phyloP scores from a whole-genome alignment of 2,797 vertebrate genomes.

The Todus mexicanus region DNA sequence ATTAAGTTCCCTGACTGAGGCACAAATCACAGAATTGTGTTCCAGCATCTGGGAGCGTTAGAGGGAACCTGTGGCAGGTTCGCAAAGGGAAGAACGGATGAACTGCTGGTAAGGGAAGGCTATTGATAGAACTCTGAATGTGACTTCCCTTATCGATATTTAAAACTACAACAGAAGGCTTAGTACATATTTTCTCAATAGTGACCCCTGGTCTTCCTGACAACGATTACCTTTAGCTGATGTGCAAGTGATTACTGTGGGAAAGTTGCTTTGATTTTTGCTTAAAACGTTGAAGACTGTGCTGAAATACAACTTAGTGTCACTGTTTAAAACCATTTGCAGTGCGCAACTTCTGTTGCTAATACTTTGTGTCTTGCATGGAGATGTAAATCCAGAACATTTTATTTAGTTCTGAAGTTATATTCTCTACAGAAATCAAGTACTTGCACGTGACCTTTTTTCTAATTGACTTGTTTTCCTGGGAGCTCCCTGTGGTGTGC shows the following conservation, averaged over 20 bases:
- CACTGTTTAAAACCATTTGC: not conserved
- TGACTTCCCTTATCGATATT: not conserved
- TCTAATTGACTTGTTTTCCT: conserved; percentile 55
- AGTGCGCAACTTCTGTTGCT: not conserved
- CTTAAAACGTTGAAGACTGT: not conserved
- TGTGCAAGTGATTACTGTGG: not conserved
- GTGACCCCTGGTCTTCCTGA: not conserved
- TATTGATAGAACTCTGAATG: not conserved
- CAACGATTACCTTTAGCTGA: accelerated
- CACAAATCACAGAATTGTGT: not conserved
- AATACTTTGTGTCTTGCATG: not conserved
- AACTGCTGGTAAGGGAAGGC: not conserved
- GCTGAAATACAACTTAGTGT: not conserved
- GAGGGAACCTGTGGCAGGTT: not conserved
- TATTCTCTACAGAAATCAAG: not conserved
- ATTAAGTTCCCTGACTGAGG: not conserved
- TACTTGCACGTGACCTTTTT: conserved; percentile 26
- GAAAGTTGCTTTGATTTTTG: not conserved
- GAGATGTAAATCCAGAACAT: not conserved
- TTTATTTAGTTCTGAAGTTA: not conserved
- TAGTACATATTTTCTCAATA: not conserved
- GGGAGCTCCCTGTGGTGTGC: conserved; percentile 41
- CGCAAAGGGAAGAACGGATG: not conserved
- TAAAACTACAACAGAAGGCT: not conserved
- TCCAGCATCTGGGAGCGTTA: not conserved